phyloP scores from a whole-genome alignment of 2,888 invertebrate genomes.

The Drosophila dives region DNA sequence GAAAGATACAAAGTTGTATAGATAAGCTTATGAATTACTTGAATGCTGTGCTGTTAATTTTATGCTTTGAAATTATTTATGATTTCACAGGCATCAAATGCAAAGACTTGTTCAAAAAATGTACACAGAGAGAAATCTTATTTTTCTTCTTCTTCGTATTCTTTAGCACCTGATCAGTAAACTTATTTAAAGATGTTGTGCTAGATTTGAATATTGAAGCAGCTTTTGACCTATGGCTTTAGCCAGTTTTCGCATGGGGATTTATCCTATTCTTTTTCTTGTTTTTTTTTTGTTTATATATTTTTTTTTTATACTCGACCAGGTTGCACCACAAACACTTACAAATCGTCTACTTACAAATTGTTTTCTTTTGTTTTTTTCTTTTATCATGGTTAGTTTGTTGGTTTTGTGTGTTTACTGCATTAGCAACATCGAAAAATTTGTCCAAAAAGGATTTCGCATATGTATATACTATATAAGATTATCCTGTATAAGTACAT shows the following conservation, averaged over 20 bases:
- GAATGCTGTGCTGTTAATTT: constrained; percentile 27
- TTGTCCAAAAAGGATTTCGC: constrained; percentile 78
- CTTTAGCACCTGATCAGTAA: constrained; percentile 13
- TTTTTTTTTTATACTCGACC: constrained; percentile 75
- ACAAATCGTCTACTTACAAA: constrained; percentile 63
- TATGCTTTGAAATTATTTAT: constrained; percentile 25
- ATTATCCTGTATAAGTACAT: constrained; percentile 66
- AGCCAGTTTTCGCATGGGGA: constrained; percentile 33
- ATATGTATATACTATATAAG: constrained; percentile 74
- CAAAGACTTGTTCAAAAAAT: constrained; percentile 29
- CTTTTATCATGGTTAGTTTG: constrained; percentile 30
- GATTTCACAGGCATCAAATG: constrained; percentile 43
- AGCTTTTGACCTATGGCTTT: constrained; percentile 48
- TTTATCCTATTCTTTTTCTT: not conserved
- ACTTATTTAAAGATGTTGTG: constrained; percentile 23
- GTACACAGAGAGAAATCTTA: constrained; percentile 4
- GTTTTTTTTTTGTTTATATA: constrained; percentile 20
- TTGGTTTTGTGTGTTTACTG: constrained; percentile 38
- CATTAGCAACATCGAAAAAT: constrained; percentile 76
- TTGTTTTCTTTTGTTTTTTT: constrained; percentile 6
- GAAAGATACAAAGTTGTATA: constrained; percentile 42
- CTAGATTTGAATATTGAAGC: constrained; percentile 38
- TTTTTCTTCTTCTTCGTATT: not conserved
- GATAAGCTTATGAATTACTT: constrained; percentile 20
- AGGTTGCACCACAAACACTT: constrained; percentile 76